These are phyloP conservation scores for Didymodactylos carnosus DNA, from an alignment of 2,888 invertebrate species.

Conservation along the genomic window DNA sequence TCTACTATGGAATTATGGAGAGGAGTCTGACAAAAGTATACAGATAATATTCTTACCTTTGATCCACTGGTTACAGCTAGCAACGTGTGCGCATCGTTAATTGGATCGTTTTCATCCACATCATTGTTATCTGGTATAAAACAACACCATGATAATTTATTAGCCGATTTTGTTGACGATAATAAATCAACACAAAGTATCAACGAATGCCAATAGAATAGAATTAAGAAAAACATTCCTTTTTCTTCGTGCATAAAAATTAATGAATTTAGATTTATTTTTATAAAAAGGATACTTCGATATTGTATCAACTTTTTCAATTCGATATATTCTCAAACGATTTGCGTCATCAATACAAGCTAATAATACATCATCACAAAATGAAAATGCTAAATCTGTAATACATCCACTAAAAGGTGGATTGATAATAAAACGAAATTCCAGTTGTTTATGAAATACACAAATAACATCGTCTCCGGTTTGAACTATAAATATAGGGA, in stretches of 20 bases:
- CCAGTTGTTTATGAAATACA: neutral
- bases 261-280: no score
- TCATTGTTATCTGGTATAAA: neutral
- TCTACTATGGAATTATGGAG: no score
- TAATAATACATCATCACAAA: neutral
- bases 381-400: neutral
- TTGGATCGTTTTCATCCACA: neutral
- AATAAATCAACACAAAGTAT: neutral
- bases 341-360: neutral
- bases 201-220: neutral
- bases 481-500: neutral
- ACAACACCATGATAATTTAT: neutral
- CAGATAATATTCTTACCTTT: no score
- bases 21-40: no score
- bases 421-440: neutral
- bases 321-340: neutral
- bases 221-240: no score
- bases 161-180: neutral
- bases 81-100: neutral
- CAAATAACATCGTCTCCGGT: neutral
- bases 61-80: neutral
- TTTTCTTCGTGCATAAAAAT: no score
- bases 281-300: neutral
- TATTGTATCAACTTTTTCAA: neutral
- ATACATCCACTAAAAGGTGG: neutral